These are phyloP conservation scores for Tadarida brasiliensis DNA, from an alignment of 2,797 vertebrate genomes.

Conservation along the genomic window DNA sequence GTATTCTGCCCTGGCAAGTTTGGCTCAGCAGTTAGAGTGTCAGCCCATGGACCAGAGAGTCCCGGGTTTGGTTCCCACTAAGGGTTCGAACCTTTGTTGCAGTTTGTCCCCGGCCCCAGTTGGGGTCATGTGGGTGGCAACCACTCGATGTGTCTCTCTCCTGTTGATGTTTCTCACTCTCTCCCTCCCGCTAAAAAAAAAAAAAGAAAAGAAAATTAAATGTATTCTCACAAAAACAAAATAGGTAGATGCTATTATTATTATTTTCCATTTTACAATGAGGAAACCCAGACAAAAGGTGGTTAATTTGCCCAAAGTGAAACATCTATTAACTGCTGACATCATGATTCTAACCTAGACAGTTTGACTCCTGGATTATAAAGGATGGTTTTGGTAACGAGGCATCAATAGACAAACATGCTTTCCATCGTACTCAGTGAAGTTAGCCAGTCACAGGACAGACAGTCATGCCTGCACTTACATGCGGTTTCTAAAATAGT, in stretches of 20 bases:
- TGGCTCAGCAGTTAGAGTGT: no score
- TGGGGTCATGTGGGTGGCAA: no score
- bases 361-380: neutral
- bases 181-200: no score
- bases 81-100: no score
- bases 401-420: neutral
- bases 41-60: no score
- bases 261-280: neutral
- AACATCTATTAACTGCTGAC: neutral
- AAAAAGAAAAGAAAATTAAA: neutral
- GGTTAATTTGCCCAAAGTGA: neutral
- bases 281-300: neutral
- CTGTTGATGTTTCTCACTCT: no score
- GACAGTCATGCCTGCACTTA: neutral
- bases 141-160: no score
- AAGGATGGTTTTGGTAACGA: neutral
- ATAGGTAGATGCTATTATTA: neutral
- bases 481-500: neutral
- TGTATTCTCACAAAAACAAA: neutral
- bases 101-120: no score
- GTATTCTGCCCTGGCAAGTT: neutral
- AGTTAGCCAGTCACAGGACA: neutral
- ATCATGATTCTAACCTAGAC: neutral
- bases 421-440: neutral
- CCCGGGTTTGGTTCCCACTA: no score